These are phyloP conservation scores for Drosophila lacteicornis DNA, from an alignment of 1,140 invertebrate species.

Conservation along the genomic window DNA sequence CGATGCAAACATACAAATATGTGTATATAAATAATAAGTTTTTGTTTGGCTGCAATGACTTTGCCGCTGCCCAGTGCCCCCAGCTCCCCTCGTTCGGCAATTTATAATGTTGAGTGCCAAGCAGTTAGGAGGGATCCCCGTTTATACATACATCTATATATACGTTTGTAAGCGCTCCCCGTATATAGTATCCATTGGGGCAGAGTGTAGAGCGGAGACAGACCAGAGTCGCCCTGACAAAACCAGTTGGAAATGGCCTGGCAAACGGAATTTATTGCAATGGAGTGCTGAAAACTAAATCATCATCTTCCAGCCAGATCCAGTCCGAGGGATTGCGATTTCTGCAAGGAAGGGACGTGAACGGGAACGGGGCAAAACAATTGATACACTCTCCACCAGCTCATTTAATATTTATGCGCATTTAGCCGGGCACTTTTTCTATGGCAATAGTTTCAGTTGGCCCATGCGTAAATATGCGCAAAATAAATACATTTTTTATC, in stretches of 20 bases:
- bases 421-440: constrained; percentile 55
- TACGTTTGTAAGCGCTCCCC: constrained; percentile 7
- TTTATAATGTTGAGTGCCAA: constrained; percentile 68
- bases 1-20: constrained; percentile 42
- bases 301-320: constrained; percentile 53
- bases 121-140: constrained; percentile 41
- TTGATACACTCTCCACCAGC: constrained; percentile 63
- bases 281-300: constrained; percentile 71
- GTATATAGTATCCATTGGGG: constrained; percentile 15
- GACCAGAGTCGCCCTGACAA: constrained; percentile 59
- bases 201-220: constrained; percentile 25
- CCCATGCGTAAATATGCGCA: constrained; percentile 61
- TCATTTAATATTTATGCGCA: constrained; percentile 72
- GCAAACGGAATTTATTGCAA: constrained; percentile 69
- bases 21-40: constrained; percentile 61
- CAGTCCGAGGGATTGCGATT: constrained; percentile 26
- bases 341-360: neutral
- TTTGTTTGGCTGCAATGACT: constrained; percentile 64
- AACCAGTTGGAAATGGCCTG: constrained; percentile 68
- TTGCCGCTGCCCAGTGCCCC: constrained; percentile 32
- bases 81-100: constrained; percentile 35
- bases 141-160: constrained; percentile 1
- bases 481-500: constrained; percentile 64
- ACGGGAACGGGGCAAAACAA: constrained; percentile 20
- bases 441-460: constrained; percentile 51